A percentile compares a stretch with the other conserved stretches of the same genome.
These are phyloP conservation scores for Muraenolepis orangiensis DNA, from an alignment of 2,797 vertebrate species.

Conservation along the genomic window DNA sequence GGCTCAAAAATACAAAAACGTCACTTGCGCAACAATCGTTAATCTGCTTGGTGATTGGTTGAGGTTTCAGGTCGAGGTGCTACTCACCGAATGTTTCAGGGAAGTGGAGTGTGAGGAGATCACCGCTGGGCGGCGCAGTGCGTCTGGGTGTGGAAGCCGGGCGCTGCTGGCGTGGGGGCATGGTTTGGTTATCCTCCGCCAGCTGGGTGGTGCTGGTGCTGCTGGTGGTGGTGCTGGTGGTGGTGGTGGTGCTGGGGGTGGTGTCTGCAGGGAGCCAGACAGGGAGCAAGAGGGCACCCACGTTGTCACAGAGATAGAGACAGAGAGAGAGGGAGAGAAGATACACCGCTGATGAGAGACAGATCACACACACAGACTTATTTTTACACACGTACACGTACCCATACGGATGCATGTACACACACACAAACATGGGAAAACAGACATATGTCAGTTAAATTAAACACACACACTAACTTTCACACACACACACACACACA, in stretches of 20 bases:
- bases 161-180: constrained; percentile 28
- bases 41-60: no score
- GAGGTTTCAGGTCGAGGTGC: constrained; percentile 9
- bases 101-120: constrained; percentile 63
- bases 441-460: background rate
- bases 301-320: background rate
- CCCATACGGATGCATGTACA: no score
- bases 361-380: background rate
- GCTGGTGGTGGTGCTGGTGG: background rate
- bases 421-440: no score
- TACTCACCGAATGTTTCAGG: constrained; percentile 66
- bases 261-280: constrained; percentile 52
- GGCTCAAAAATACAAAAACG: background rate
- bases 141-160: constrained; percentile 59
- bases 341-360: constrained; percentile 22
- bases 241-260: constrained; percentile 48
- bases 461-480: background rate
- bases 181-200: constrained; percentile 44
- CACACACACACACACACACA: no score
- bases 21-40: background rate
- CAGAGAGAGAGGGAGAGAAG: constrained; percentile 4
- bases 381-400: background rate
- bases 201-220: constrained; percentile 41
- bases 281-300: constrained; percentile 13
- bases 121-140: constrained; percentile 67